A percentile compares a stretch with the other conserved stretches of the same genome.
These are phyloP conservation scores for Plagiodera versicolora DNA, from an alignment of 2,888 invertebrate genomes.

Conservation along the genomic window DNA sequence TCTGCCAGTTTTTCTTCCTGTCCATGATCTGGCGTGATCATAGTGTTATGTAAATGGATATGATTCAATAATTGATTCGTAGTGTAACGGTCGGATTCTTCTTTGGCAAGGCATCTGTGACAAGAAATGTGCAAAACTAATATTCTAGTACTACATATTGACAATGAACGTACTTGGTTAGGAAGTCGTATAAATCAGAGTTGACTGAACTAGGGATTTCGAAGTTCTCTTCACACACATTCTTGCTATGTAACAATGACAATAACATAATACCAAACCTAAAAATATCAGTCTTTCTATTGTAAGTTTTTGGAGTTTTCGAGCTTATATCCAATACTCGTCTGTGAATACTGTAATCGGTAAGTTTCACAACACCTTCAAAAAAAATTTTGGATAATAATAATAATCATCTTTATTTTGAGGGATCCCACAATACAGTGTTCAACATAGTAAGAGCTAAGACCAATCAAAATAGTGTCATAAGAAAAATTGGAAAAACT, in stretches of 20 bases:
- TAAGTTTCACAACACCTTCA: conserved; percentile 61
- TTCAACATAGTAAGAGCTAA: no score
- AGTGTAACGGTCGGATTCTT: conserved; percentile 74
- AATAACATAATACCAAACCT: conserved; percentile 71
- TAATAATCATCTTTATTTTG: no score
- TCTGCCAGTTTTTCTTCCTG: conserved; percentile 39
- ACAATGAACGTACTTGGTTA: conserved; percentile 61
- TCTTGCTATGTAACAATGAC: conserved; percentile 63
- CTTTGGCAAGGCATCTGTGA: conserved; percentile 68
- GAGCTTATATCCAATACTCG: conserved; percentile 61
- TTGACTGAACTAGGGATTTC: conserved; percentile 64
- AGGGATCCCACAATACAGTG: no score
- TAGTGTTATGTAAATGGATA: conserved; percentile 61
- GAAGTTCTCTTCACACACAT: conserved; percentile 54
- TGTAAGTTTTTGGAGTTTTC: conserved; percentile 52
- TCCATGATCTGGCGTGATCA: conserved; percentile 53
- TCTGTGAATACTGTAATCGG: conserved; percentile 72
- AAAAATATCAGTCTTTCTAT: conserved; percentile 74
- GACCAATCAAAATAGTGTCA: no score
- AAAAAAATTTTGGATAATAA: no score
- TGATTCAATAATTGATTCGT: conserved; percentile 78
- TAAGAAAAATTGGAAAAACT: no score
- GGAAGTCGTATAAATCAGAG: conserved; percentile 70
- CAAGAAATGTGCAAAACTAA: background rate
- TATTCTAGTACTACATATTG: background rate